A percentile compares a stretch with the other conserved stretches of the same genome.
phyloP scores from a whole-genome alignment of 2,888 invertebrate genomes.

The Carcina quercana region DNA sequence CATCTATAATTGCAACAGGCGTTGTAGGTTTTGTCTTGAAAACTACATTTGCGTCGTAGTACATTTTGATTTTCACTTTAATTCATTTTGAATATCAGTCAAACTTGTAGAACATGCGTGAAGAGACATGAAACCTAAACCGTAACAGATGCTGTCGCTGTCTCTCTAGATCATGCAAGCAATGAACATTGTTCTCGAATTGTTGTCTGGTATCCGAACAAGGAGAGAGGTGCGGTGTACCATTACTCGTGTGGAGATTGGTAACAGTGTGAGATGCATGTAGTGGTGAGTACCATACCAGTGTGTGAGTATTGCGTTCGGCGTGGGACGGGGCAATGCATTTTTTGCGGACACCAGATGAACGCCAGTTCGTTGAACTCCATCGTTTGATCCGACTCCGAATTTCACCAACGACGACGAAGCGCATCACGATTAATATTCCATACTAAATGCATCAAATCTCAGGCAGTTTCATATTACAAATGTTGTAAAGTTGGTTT shows the following conservation, averaged over 20 bases:
- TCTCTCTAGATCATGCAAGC: conserved; percentile 28
- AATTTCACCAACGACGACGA: conserved; percentile 58
- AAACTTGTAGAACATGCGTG: no score
- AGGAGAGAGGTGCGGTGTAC: conserved; percentile 49
- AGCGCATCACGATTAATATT: conserved; percentile 35
- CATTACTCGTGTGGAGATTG: conserved; percentile 54
- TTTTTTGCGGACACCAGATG: conserved; percentile 68
- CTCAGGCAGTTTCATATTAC: no score
- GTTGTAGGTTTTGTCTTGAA: no score
- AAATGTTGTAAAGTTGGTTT: no score
- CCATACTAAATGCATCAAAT: no score
- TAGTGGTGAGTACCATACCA: conserved; percentile 29
- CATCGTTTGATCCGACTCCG: conserved; percentile 52
- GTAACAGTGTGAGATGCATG: conserved; percentile 41
- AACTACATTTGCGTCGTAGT: no score
- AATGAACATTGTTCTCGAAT: conserved; percentile 45
- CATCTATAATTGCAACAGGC: no score
- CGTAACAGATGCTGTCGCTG: conserved; percentile 5
- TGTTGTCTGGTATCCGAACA: conserved; percentile 41
- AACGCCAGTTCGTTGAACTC: conserved; percentile 62
- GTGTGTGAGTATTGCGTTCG: conserved; percentile 59
- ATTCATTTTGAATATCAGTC: no score
- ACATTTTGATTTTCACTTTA: no score
- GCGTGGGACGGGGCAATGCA: conserved; percentile 70
- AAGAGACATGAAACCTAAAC: no score